Conservation (phyloP, 2,797 vertebrate genomes). For the Poeciliopsis presidionis region DNA sequence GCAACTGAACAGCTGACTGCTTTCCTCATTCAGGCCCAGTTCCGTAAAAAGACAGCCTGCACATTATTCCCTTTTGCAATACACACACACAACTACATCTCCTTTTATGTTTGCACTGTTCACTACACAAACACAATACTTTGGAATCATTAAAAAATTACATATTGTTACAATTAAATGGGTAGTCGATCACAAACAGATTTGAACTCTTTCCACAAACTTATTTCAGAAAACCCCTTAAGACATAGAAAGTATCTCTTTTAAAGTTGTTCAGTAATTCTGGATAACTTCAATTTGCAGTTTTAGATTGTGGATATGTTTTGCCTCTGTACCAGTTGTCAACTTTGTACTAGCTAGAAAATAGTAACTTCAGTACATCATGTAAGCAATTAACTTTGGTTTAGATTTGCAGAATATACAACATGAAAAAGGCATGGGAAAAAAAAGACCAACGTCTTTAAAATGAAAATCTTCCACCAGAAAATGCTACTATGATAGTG, state of each 20-base stretch:
- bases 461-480: not conserved
- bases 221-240: not conserved
- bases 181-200: not conserved
- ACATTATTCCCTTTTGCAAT: constrained; percentile 32
- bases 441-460: not conserved
- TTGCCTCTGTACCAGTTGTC: not conserved
- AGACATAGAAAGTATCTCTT: not conserved
- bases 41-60: constrained; percentile 32
- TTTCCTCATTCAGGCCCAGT: constrained; percentile 58
- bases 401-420: not conserved
- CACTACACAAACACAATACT: not conserved
- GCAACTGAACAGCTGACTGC: constrained; percentile 73
- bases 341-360: not conserved
- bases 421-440: not conserved
- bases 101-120: not conserved
- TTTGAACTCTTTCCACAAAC: not conserved
- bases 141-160: not conserved
- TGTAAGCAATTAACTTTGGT: not conserved
- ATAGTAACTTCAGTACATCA: not conserved
- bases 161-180: not conserved
- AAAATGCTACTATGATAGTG: not conserved
- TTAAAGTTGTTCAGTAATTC: not conserved
- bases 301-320: not conserved
- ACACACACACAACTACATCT: constrained; percentile 2
- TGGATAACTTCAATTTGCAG: not conserved